Evolutionary conservation across 1,140 invertebrate species (phyloP).

Genomic region (Pomacea maculata): DNA sequence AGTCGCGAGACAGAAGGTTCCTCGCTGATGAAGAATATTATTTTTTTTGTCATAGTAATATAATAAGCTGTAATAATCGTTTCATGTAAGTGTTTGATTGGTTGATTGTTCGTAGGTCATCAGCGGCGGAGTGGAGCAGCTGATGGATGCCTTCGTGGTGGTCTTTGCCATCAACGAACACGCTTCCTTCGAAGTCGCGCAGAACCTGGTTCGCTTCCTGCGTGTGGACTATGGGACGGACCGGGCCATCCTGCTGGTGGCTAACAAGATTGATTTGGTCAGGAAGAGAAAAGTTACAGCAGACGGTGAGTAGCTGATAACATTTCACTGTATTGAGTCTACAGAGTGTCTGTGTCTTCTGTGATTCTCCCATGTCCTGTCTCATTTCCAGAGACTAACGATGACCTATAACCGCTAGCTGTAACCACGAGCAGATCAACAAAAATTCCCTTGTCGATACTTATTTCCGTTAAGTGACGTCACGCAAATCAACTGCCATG

Average conservation of each 20-base stretch:
- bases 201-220: conserved; percentile 47
- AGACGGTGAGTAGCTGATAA: conserved; percentile 35
- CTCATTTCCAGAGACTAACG: no score
- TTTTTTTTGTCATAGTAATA: not conserved
- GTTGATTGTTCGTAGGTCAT: conserved; percentile 26
- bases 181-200: conserved; percentile 67
- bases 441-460: no score
- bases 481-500: no score
- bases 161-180: conserved; percentile 81
- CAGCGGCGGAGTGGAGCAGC: conserved; percentile 28
- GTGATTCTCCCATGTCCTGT: no score
- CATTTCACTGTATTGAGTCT: no score
- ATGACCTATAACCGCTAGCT: no score
- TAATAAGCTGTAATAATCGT: not conserved
- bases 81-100: not conserved
- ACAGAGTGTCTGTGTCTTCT: no score
- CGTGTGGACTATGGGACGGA: conserved; percentile 43
- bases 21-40: not conserved
- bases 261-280: conserved; percentile 53
- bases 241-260: conserved; percentile 50
- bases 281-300: conserved; percentile 48
- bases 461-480: no score
- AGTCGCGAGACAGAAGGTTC: not conserved
- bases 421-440: no score
- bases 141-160: conserved; percentile 48